Evolutionary conservation across 2,888 invertebrate species (phyloP).

Genomic region (Tachina grossa): DNA sequence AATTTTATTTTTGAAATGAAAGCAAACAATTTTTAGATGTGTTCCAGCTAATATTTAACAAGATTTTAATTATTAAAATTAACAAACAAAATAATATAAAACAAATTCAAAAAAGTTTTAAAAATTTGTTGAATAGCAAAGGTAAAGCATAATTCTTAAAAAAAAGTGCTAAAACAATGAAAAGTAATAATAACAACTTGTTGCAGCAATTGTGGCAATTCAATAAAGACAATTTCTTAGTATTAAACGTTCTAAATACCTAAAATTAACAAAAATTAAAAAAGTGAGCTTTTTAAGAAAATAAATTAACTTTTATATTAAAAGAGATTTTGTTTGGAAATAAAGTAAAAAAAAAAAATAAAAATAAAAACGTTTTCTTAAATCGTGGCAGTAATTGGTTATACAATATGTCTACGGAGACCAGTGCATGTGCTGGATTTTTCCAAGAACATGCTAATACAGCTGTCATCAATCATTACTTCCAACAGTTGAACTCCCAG

Average conservation of each 20-base stretch:
- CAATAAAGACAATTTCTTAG: conserved; percentile 65
- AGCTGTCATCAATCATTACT: conserved; percentile 78
- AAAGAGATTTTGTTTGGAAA: neutral
- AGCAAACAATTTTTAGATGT: conserved; percentile 58
- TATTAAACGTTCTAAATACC: conserved; percentile 65
- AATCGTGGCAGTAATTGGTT: neutral
- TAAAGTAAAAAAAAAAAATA: neutral
- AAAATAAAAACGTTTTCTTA: neutral
- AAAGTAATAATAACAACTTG: conserved; percentile 60
- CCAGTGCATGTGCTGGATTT: conserved; percentile 78
- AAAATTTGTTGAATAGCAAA: neutral
- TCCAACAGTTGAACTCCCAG: conserved; percentile 79
- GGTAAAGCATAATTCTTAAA: too few species aligned
- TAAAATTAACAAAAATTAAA: conserved; percentile 22
- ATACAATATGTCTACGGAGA: conserved; percentile 55
- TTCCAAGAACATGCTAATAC: conserved; percentile 79
- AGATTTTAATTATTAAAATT: neutral
- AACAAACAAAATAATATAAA: neutral
- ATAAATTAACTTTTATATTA: neutral
- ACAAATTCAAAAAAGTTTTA: neutral
- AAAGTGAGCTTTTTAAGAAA: neutral
- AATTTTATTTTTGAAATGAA: conserved; percentile 47
- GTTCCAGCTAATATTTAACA: neutral
- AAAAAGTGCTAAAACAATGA: conserved; percentile 61
- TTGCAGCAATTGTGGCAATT: conserved; percentile 68